Percentiles rank a stretch among this genome's conserved stretches.
Evolutionary conservation across 2,113 vertebrate genomes (phyloP).

Genomic region (Lethenteron reissneri): DNA sequence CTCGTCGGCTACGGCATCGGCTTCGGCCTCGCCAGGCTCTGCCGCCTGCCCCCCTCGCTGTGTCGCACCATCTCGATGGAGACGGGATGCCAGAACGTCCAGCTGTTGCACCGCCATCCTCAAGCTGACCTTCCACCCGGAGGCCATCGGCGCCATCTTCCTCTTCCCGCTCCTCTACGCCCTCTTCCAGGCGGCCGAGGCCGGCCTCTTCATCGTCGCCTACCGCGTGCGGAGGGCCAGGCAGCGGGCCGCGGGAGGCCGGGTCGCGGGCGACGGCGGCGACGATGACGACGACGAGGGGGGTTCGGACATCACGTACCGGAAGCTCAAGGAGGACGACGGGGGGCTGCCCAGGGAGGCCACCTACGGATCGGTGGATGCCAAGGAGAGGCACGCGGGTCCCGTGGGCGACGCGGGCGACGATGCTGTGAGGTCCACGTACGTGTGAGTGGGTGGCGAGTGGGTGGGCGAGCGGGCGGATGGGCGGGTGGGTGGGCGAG

Average conservation of each 20-base stretch:
- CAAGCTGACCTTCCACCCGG: slow-evolving; percentile 71
- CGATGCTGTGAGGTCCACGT: too few species aligned
- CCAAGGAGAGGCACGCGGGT: slow-evolving; percentile 21
- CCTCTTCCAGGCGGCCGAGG: slow-evolving; percentile 77
- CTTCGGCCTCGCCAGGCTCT: slow-evolving; percentile 55
- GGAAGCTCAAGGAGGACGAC: slow-evolving; percentile 67
- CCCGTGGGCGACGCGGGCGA: too few species aligned
- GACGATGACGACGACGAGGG: slow-evolving; percentile 37
- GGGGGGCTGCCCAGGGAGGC: slow-evolving; percentile 23
- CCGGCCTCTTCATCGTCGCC: slow-evolving; percentile 54
- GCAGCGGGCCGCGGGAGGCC: slow-evolving; percentile 9
- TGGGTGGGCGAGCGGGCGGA: too few species aligned
- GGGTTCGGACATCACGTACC: slow-evolving; percentile 48
- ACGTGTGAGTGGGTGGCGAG: too few species aligned
- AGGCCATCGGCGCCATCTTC: slow-evolving; percentile 69
- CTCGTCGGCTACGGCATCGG: slow-evolving; percentile 55
- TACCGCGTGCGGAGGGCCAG: slow-evolving; percentile 45
- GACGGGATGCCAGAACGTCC: slow-evolving; percentile 88
- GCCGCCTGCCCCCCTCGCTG: slow-evolving; percentile 53
- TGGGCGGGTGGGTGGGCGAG: too few species aligned
- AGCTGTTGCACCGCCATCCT: slow-evolving; percentile 89
- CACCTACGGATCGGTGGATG: slow-evolving; percentile 50
- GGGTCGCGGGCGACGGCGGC: slow-evolving; percentile 39
- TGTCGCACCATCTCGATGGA: slow-evolving; percentile 66
- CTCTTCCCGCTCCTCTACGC: slow-evolving; percentile 92